phyloP scores from a whole-genome alignment of 2,113 vertebrate genomes.

The Xenus cinereus region DNA sequence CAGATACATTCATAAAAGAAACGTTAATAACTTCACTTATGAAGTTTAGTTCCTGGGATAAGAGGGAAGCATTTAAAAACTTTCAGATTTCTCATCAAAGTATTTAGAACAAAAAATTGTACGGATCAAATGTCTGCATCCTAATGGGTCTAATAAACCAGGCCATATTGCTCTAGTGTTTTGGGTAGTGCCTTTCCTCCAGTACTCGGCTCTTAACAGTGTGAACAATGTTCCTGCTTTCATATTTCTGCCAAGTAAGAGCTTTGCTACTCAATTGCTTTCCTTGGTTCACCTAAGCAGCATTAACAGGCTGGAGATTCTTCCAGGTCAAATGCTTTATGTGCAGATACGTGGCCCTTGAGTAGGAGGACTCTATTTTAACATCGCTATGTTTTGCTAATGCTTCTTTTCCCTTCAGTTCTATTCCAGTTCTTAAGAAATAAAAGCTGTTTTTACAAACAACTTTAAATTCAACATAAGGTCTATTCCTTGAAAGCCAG shows the following conservation, averaged over 20 bases:
- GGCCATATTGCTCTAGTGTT: neutral
- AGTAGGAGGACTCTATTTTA: neutral
- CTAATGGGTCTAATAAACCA: neutral
- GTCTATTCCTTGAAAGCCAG: neutral
- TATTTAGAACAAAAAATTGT: neutral
- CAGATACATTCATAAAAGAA: neutral
- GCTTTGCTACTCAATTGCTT: neutral
- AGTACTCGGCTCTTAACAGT: neutral
- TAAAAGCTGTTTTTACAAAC: neutral
- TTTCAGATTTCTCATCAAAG: neutral
- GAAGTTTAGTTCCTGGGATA: neutral
- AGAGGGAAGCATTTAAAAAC: neutral
- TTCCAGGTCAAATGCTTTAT: slow-evolving; percentile 61
- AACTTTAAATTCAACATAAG: neutral
- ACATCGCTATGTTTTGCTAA: neutral
- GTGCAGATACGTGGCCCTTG: neutral
- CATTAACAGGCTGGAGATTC: neutral
- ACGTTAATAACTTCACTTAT: neutral
- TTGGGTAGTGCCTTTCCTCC: neutral
- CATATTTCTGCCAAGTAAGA: neutral
- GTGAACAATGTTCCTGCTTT: neutral
- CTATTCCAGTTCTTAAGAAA: neutral
- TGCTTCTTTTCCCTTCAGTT: neutral
- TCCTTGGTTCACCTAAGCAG: neutral
- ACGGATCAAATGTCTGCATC: neutral